Base-by-base conservation (phyloP, 2,113 vertebrate species). In the Ivindomyrus marchei region DNA sequence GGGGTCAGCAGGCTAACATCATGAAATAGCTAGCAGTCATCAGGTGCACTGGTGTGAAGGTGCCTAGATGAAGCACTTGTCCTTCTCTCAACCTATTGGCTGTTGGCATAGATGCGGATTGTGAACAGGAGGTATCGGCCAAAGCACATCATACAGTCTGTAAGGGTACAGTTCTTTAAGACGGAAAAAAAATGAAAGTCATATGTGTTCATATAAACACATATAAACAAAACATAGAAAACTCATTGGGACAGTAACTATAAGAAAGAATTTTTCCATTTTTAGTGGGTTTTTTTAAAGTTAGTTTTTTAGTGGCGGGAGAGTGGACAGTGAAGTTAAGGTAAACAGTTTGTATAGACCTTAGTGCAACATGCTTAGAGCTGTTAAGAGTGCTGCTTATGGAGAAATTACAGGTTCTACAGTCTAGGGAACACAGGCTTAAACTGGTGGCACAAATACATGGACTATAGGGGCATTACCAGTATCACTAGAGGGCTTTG, bases 111-210 rank as follows among this genome's bases (percentile, higher is more conserved):
- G 45, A 88, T 11, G 31, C 10, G 36, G 53, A 62, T 31, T 80
- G 46, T 50, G 47, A 45, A 90, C 62, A 19, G 19, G 62, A 52
- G 45, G 62, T 52, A 85, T 53, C 2, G 45, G 50, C 47, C 42
- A 27, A 88, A 88, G 27, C 58, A 86, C 83, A 74, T 52, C 36
- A 52, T 19, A 74, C 45, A 42, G 42, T 90, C 46, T 90, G 15
- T 84, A 31, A 87, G 89, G 47, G 56, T 62, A 70, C 46, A 31
- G 21, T 56, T 31, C 89, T 74, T 88, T 90, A 90, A 66, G 83
- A 85, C 83, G 31, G 3, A 56, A 87, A 87, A 70, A 85, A 58
- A 86, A 50, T 49, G 21, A 36, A 90, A 62, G 36, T 74, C 49
- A 9, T 56, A 53, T 56, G 77, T 89, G 49, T 84, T n/a, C 21